A percentile compares a stretch with the other conserved stretches of the same genome.
Conservation (phyloP, 2,113 vertebrate species). For the Irena cyanogastra region DNA sequence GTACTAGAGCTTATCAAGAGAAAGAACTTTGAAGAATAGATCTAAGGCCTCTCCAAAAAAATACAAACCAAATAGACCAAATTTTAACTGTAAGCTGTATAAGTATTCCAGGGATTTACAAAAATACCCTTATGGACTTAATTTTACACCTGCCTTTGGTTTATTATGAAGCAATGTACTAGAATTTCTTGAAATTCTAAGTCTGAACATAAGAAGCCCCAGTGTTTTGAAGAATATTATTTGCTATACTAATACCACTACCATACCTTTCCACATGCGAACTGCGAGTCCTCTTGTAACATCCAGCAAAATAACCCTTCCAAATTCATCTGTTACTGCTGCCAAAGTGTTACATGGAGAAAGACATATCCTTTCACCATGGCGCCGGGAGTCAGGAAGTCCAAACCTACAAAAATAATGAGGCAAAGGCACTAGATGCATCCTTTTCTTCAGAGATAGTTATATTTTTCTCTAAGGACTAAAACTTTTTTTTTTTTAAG, state of each 20-base stretch:
- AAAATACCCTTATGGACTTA: neutral
- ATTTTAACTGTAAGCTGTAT: neutral
- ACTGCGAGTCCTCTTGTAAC: constrained; percentile 86
- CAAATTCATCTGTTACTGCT: constrained; percentile 96
- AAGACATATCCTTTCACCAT: constrained; percentile 90
- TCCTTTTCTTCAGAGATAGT: neutral
- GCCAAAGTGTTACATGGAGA: constrained; percentile 94
- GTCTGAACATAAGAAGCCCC: neutral
- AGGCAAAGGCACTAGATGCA: neutral
- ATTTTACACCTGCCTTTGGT: neutral
- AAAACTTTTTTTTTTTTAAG: neutral
- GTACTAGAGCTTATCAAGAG: neutral
- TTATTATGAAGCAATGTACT: neutral
- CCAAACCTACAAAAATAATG: constrained; percentile 81
- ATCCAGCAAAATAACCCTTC: constrained; percentile 89
- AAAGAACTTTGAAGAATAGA: neutral
- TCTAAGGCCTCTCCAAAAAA: neutral
- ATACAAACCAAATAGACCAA: neutral
- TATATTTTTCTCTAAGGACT: neutral
- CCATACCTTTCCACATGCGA: constrained; percentile 97
- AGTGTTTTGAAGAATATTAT: neutral
- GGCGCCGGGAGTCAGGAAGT: constrained; percentile 93
- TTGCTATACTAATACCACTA: neutral
- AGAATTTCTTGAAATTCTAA: neutral
- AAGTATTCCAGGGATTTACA: neutral